phyloP scores from a whole-genome alignment of 2,888 invertebrate genomes.

The Reticulitermes lucifugus region DNA sequence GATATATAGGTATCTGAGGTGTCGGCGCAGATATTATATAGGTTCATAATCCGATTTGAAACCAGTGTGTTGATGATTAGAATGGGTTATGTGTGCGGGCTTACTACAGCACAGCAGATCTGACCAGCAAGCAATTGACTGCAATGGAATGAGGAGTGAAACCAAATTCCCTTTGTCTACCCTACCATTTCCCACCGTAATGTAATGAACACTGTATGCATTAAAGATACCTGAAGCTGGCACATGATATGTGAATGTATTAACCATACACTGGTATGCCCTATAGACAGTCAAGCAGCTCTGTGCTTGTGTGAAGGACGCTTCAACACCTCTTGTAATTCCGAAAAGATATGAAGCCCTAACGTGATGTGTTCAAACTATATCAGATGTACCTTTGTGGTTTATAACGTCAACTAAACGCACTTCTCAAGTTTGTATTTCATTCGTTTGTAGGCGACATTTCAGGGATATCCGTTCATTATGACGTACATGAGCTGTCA shows the following conservation, averaged over 20 bases:
- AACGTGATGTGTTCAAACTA: slow-evolving; percentile 5
- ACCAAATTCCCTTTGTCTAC: slow-evolving; percentile 35
- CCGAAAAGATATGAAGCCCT: neutral
- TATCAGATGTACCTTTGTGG: slow-evolving; percentile 1
- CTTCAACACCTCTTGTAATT: slow-evolving; percentile 2
- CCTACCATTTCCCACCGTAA: slow-evolving; percentile 19
- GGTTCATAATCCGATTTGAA: slow-evolving; percentile 36
- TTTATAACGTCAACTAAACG: neutral
- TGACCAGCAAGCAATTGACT: slow-evolving; percentile 17
- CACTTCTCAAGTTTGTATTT: neutral
- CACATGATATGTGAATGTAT: neutral
- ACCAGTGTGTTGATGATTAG: slow-evolving; percentile 31
- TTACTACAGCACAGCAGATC: neutral
- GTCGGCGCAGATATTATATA: slow-evolving; percentile 25
- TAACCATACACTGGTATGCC: neutral
- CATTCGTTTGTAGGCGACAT: no score
- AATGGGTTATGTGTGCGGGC: slow-evolving; percentile 12
- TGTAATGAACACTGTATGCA: slow-evolving; percentile 35
- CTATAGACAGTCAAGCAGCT: neutral
- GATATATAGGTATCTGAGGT: neutral
- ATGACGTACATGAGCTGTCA: no score
- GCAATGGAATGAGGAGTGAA: slow-evolving; percentile 30
- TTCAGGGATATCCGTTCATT: no score
- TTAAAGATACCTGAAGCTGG: slow-evolving; percentile 36
- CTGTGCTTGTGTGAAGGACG: neutral